Percentiles rank a stretch among this genome's conserved stretches.
phyloP scores from a whole-genome alignment of 2,113 vertebrate species.

The Puma concolor region DNA sequence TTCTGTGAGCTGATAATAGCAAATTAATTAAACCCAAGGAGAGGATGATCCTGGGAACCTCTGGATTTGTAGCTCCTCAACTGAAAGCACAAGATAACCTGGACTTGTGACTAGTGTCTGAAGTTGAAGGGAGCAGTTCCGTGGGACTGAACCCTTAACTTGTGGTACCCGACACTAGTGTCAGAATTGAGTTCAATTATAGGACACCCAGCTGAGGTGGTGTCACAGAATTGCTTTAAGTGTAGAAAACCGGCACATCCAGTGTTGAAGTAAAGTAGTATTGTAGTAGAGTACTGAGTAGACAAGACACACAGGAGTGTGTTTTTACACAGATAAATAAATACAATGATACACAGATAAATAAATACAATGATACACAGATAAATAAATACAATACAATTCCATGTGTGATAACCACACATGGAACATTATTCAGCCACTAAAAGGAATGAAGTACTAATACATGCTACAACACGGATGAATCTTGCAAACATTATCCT shows the following conservation, averaged over 20 bases:
- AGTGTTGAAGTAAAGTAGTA: not conserved
- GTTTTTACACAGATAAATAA: not conserved
- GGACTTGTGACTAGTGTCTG: not conserved
- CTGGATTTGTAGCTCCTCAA: not conserved
- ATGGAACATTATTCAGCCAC: not conserved
- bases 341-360: not conserved
- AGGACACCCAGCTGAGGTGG: not conserved
- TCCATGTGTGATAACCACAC: not conserved
- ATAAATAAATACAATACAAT: not conserved
- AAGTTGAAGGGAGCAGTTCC: not conserved
- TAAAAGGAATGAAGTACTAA: not conserved
- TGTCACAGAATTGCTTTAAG: not conserved
- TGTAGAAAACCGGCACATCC: not conserved
- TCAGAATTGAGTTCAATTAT: not conserved
- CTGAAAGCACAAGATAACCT: not conserved
- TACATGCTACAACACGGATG: not conserved
- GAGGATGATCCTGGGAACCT: not conserved
- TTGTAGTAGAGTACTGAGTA: not conserved
- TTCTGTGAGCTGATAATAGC: not conserved
- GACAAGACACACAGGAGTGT: not conserved
- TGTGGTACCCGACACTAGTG: not conserved
- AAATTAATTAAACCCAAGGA: not conserved
- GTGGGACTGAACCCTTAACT: not conserved
- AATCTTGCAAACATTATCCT: not conserved
- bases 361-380: not conserved